Evolutionary conservation across 1,140 invertebrate species (phyloP), one percentile per base, ranked within the genome.

Genomic region (Microvelia longipes): DNA sequence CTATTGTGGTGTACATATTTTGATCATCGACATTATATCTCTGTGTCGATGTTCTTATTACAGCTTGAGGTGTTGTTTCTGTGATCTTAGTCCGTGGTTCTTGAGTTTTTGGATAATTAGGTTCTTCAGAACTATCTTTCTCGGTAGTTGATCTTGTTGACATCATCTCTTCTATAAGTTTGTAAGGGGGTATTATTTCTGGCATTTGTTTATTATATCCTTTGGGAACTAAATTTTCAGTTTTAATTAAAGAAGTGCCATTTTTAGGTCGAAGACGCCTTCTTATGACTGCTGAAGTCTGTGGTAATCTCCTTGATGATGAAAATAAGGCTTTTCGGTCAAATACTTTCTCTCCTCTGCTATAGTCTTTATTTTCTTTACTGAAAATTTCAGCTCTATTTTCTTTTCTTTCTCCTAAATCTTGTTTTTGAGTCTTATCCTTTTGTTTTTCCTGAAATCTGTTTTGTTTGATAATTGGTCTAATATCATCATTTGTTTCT

Each of bases 211-310:
- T 71, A 28, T 69, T 19, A 19, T 50, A 71, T 25, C 72, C 72
- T 50, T 65, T 63, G 1, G 72, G 72, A 24, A 73, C 26, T 14
- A 73, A 28, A 5, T 50, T 50, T 5, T 11, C 19, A 5, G 35
- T 50, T 11, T 50, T 19, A 11, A 50, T 50, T n/a, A n/a, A n/a
- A n/a, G n/a, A n/a, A 19, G 35, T 50, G 5, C 35, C 35, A 25
- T 64, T 15, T 24, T 64, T 64, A 2, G 72, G 71, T 26, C 70
- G 67, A 13, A 74, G n/a, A 25, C 71, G 69, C 28, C 71, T 70
- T 68, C 75, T 72, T 28, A 76, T 73, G 14, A 76, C 67, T 1
- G 75, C 75, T 29, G 75, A 76, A 14, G 75, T 76, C 19, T 68
- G 67, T 1, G 75, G 75, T 29, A 76, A 65, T 60, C 69, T 72